phyloP scores from a whole-genome alignment of 2,113 vertebrate genomes.

The Pelmatolapia mariae region DNA sequence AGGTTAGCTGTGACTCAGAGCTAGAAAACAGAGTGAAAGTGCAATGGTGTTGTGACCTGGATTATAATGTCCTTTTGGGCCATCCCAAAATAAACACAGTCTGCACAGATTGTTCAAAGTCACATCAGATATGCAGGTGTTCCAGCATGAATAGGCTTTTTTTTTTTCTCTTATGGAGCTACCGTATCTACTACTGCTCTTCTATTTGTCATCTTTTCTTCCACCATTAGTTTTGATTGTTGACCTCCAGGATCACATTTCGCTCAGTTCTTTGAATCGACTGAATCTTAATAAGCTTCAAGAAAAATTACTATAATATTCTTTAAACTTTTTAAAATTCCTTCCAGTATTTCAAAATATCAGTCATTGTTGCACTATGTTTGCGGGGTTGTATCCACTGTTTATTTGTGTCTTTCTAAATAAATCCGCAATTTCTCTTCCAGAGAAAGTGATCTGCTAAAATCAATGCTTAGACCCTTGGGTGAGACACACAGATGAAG shows the following conservation, averaged over 20 bases:
- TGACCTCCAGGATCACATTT: not conserved
- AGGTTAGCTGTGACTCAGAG: constrained; percentile 38
- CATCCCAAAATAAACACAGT: not conserved
- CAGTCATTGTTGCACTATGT: not conserved
- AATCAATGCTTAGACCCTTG: not conserved
- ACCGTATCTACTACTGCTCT: not conserved
- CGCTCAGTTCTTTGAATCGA: constrained; percentile 4
- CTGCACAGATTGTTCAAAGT: constrained; percentile 45
- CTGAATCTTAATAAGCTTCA: not conserved
- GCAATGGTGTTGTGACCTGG: constrained; percentile 5
- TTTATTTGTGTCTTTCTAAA: constrained; percentile 3
- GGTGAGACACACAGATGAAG: not conserved
- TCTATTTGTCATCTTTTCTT: not conserved
- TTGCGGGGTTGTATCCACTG: not conserved
- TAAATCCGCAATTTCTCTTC: not conserved
- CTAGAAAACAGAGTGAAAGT: constrained; percentile 5
- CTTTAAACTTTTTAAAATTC: not conserved
- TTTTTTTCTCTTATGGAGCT: not conserved
- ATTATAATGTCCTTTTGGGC: constrained; percentile 16
- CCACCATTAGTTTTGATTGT: not conserved
- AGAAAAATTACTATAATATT: not conserved
- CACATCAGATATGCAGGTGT: not conserved
- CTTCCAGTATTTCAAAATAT: not conserved
- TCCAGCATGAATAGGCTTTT: not conserved
- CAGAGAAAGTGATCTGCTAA: not conserved